A percentile compares a stretch with the other conserved stretches of the same genome.
Conservation (phyloP, 2,113 vertebrate species). For the Rattus rattus region DNA sequence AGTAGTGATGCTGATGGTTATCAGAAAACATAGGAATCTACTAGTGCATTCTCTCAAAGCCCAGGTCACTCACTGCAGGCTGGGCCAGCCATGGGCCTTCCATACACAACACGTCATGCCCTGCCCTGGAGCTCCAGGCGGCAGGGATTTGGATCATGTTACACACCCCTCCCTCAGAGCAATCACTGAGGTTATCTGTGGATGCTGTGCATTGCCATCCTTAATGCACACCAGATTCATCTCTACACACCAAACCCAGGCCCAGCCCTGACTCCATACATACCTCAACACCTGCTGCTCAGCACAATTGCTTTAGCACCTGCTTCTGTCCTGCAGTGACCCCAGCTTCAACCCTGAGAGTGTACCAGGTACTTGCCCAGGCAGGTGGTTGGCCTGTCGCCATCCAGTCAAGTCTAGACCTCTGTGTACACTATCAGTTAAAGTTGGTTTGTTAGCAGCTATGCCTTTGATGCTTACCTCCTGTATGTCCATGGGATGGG, state of each 20-base stretch:
- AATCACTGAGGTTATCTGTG: background rate
- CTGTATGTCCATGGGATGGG: background rate
- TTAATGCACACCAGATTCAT: background rate
- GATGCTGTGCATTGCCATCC: background rate
- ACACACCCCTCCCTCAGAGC: fast-evolving
- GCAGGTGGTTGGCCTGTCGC: background rate
- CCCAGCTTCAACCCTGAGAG: background rate
- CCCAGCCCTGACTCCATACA: background rate
- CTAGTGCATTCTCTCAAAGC: background rate
- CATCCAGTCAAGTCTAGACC: background rate
- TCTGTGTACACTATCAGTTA: slow-evolving; percentile 69
- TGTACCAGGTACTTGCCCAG: background rate
- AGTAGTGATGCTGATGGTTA: background rate
- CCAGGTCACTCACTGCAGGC: background rate
- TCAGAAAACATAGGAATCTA: background rate
- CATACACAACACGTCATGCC: background rate
- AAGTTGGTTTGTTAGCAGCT: slow-evolving; percentile 74
- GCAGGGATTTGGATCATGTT: background rate
- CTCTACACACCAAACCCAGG: no score
- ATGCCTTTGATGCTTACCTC: background rate
- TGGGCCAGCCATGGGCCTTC: background rate
- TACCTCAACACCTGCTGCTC: background rate
- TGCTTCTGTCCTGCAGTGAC: background rate
- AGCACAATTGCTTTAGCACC: background rate
- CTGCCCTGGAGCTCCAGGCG: background rate